phyloP scores from a whole-genome alignment of 2,797 vertebrate species.

The Propithecus perrieri region DNA sequence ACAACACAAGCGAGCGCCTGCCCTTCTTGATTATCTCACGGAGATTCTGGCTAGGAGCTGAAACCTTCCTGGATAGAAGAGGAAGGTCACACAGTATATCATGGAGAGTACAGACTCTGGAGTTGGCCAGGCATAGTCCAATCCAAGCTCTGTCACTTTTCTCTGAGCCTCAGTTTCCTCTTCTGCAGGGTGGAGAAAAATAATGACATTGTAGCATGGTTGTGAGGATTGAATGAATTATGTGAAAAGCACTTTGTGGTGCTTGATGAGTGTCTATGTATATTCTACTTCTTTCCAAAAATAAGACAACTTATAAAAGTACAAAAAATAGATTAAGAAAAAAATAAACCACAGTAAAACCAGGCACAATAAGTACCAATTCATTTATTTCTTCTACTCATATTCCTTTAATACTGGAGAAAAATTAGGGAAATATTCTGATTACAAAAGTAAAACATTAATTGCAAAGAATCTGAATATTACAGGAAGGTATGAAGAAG shows the following conservation, averaged over 20 bases:
- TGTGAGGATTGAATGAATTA: neutral
- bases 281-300: conserved; percentile 28
- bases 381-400: neutral
- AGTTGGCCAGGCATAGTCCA: neutral
- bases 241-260: neutral
- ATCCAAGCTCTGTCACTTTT: neutral
- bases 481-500: neutral
- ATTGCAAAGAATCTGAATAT: conserved; percentile 1
- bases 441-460: neutral
- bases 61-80: neutral
- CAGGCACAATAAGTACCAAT: neutral
- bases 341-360: neutral
- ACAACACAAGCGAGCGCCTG: neutral
- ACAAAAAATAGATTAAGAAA: neutral
- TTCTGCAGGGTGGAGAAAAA: neutral
- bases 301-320: conserved; percentile 11
- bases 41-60: neutral
- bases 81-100: neutral
- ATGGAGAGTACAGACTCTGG: neutral
- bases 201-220: neutral
- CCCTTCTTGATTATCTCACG: neutral
- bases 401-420: neutral
- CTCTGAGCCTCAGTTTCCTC: neutral
- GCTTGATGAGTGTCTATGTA: neutral
- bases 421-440: neutral